Conservation (phyloP, 2,797 vertebrate species). For the Rallus crepitans region DNA sequence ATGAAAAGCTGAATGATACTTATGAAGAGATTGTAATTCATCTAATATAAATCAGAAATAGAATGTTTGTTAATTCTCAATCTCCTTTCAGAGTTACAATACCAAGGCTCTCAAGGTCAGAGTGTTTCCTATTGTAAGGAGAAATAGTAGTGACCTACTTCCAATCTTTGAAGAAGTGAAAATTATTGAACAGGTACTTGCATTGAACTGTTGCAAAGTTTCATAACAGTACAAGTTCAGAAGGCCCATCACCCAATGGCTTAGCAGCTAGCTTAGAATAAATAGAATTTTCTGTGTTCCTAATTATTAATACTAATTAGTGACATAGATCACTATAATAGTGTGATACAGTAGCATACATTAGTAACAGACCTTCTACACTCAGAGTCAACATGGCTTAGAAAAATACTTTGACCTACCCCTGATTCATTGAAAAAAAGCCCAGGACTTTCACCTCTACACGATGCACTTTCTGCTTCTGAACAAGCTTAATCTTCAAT, state of each 20-base stretch:
- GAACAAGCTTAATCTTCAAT: background rate
- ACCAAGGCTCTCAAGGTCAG: background rate
- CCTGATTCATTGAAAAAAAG: background rate
- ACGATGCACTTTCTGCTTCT: background rate
- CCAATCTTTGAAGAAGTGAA: background rate
- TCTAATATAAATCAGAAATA: background rate
- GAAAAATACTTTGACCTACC: background rate
- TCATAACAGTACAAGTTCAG: background rate
- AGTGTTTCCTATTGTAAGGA: background rate
- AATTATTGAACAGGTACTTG: background rate
- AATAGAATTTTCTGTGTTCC: background rate
- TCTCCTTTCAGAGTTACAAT: background rate
- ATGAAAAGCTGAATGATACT: background rate
- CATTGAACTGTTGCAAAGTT: no score
- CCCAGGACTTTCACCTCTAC: background rate
- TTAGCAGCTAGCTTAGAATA: background rate
- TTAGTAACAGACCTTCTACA: background rate
- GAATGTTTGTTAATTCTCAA: background rate
- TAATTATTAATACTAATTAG: background rate
- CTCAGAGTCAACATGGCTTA: background rate
- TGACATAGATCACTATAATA: background rate
- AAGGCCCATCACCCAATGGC: background rate
- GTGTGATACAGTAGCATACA: background rate
- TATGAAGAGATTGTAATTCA: background rate
- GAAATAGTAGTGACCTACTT: slow-evolving; percentile 22